Evolutionary conservation across 64 coral and sea anemone species (phyloP), one percentile per base, ranked within the genome.

Genomic region (Pachyseris speciosa): DNA sequence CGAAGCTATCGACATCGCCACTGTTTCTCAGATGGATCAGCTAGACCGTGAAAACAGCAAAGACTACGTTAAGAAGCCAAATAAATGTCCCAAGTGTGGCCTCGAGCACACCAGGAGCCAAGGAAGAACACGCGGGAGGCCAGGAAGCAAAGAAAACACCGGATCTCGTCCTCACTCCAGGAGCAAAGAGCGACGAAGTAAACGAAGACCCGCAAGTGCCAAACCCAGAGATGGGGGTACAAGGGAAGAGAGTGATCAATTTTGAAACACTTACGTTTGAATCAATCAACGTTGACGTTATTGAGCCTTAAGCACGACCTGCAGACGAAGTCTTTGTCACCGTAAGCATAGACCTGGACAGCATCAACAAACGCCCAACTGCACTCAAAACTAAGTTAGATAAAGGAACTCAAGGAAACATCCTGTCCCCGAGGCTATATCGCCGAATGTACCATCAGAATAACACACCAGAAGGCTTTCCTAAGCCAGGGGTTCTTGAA

Each of bases 331-430:
- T 87, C 26, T 91, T 90, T 64, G 83, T 31, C 0, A 67, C 74
- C 3, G 71, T 96, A 43, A 63, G 65, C 19, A 34, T 96, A 7
- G 45, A 88, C 9, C 29, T 96, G 68, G 22, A 72, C 67, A 75
- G 36, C 60, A 60, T 55, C 11, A 13, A n/a, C 40, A 52, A 80
- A 4, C 30, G 53, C 5, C 49, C 16, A 67, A 26, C 87, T 17
- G 7, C 75, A 72, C 80, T 90, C 1, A 87, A 84, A 71, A 88
- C 71, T 0, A 91, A 91, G 7, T 9, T 91, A 27, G 88, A 95
- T 73, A 87, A 72, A 19, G 89, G 88, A 66, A 89, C 89, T 5
- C 88, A 95, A 67, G 88, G 38, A 52, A 96, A 91, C 74, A 61
- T 96, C 15, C 51, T 91, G 16, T 88, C 83, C 1, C 27, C 81